A percentile compares a stretch with the other conserved stretches of the same genome.
Conservation (phyloP, 2,797 vertebrate genomes). For the Calcarius lapponicus region DNA sequence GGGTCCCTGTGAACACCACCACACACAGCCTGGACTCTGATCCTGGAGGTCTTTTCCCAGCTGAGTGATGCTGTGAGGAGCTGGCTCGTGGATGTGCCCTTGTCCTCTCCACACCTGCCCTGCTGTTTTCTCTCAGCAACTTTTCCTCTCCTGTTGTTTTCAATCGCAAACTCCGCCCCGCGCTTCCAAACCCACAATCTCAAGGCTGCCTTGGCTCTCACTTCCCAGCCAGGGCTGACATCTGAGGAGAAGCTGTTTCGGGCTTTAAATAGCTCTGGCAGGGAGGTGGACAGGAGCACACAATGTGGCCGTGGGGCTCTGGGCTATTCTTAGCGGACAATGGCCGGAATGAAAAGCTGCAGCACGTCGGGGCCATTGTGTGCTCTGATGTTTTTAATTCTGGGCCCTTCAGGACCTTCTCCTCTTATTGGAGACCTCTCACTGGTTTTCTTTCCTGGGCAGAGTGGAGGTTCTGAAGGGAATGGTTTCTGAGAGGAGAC, state of each 20-base stretch:
- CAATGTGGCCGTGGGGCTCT: slow-evolving; percentile 49
- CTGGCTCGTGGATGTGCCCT: fast-evolving
- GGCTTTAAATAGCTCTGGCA: slow-evolving; percentile 69
- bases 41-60: no score
- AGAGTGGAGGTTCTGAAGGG: background rate
- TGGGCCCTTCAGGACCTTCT: background rate
- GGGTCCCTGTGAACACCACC: no score
- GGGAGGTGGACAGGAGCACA: slow-evolving; percentile 44
- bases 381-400: slow-evolving; percentile 2
- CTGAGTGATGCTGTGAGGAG: background rate
- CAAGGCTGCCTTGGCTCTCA: background rate
- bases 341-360: slow-evolving; percentile 70
- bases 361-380: slow-evolving; percentile 42
- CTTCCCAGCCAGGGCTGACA: background rate
- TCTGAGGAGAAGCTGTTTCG: slow-evolving; percentile 5
- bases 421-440: background rate
- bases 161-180: fast-evolving
- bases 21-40: no score
- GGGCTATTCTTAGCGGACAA: slow-evolving; percentile 77
- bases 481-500: background rate
- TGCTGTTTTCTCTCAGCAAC: background rate
- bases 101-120: background rate
- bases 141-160: background rate
- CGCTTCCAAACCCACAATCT: background rate
- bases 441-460: background rate